Evolutionary conservation across 2,113 vertebrate genomes (phyloP), one percentile per base, ranked within the genome.

Genomic region (Poicephalus gulielmi): DNA sequence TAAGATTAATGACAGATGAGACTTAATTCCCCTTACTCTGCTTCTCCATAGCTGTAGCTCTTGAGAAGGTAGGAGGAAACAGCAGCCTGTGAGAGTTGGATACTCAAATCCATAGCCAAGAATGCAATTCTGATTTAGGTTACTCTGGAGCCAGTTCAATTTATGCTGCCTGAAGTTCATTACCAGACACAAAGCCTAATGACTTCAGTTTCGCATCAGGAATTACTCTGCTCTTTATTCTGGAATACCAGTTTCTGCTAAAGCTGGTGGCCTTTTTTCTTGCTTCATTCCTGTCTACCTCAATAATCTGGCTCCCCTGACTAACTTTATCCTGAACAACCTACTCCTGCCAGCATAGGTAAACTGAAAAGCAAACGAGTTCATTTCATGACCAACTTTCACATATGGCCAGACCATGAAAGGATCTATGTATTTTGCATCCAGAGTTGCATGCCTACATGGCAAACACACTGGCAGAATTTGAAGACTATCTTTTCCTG

Each of bases 261-360:
- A 88, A 37, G 11, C 41, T 77, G 17, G 24, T 59, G 49, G 7
- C 5, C 9, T 5, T 62, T 20, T 44, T 52, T 44, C 13, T 24
- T 60, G 19, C 1, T 82, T 82, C 17, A 41, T 31, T 20, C 25
- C 20, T 37, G 5, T 39, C 20, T 60, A 1, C 41, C 31, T 62
- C 39, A 62, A 10, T 23, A 84, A 12, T 5, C 18, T 50, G 6
- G 3, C 49, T 75, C 17, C 19, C 46, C 37, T 37, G 11, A 11
- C 3, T 33, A 11, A 46, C 1, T 0, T n/a, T 64, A 33, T 9
- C 35, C 52, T 59, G 47, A 50, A 11, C 27, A 73, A 13, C 11
- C 27, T 49, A 3, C 19, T 71, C n/a, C 28, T 90, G 18, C 12
- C 17, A 33, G 1, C 2, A 1, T 1, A 5, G 7, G 20, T 15